Base-by-base conservation (phyloP, 2,113 vertebrate species). In the Eurypyga helias region DNA sequence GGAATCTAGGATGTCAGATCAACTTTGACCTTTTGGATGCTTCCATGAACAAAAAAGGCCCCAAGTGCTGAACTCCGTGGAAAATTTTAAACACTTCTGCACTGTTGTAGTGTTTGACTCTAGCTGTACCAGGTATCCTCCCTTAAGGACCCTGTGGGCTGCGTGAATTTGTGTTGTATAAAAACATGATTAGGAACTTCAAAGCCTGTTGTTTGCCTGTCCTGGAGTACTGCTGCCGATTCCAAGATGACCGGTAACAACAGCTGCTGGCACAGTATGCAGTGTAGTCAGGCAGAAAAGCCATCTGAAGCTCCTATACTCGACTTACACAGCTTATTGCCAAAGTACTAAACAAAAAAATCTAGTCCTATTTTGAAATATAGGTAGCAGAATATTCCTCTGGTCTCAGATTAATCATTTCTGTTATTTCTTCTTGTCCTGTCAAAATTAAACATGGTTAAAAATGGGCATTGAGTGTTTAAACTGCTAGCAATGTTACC, bases 351-450 rank as follows among this genome's bases (percentile, higher is more conserved):
- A 48, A 34, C 14, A 71, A 77, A 84, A 73, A 89, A 73, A 55
- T 61, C 28, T 60, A 70, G 52, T 64, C 45, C 12, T 89, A 0
- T 69, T 97, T 82, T 93, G 89, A 93, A 70, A 92, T 69, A 58
- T 17, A 83, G n/a, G 57, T 69, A 62, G 51, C 62, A 89, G 46
- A 93, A 80, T 93, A 87, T 93, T 96, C 46, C 73, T 96, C 58
- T 89, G 81, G 65, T 96, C 87, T 83, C 78, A 92, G 78, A 94
- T 96, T 87, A 95, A 97, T 97, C 28, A 91, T 95, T 96, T 89
- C 85, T 95, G 83, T 89, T 96, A 77, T 95, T 97, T 96, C 94
- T 85, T 96, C 93, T 91, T 89, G 89, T 96, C 93, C 95, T 48
- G 20, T 96, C 91, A 91, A 34, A 97, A 73, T 91, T 81, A 94